These are phyloP conservation scores for Tanaodytes sp. DNA, from an alignment of 2,888 invertebrate genomes.

Conservation along the genomic window DNA sequence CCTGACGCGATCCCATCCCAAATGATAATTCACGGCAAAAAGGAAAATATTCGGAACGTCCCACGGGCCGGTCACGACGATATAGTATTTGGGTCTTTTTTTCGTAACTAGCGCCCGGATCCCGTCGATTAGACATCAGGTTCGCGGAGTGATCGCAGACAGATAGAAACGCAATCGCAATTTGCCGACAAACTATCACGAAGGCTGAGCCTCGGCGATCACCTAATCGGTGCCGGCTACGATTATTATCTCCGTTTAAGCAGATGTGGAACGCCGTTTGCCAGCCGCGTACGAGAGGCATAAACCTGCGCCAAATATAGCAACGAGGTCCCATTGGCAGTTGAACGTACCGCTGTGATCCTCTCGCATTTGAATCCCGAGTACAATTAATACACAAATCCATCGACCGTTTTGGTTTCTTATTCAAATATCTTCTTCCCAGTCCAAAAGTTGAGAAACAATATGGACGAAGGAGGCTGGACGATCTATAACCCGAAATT, in stretches of 20 bases:
- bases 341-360: constrained; percentile 49
- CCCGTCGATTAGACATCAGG: constrained; percentile 47
- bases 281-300: constrained; percentile 56
- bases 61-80: background rate
- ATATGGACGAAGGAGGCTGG: too few species aligned
- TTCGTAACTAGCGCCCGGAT: constrained; percentile 18
- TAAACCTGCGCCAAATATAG: constrained; percentile 63
- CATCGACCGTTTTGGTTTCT: constrained; percentile 10
- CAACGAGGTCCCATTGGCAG: constrained; percentile 58
- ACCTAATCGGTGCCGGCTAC: constrained; percentile 60
- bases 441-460: too few species aligned
- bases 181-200: constrained; percentile 53
- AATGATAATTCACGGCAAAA: constrained; percentile 40
- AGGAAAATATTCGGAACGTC: constrained; percentile 45
- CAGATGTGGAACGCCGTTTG: constrained; percentile 56
- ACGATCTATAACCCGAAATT: too few species aligned
- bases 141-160: constrained; percentile 48
- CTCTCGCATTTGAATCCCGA: constrained; percentile 20
- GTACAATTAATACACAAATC: constrained; percentile 34
- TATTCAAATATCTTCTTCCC: too few species aligned
- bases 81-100: too few species aligned
- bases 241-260: constrained; percentile 63
- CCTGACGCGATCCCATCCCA: constrained; percentile 6
- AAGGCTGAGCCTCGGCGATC: constrained; percentile 38
- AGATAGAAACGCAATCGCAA: constrained; percentile 54